Evolutionary conservation across 2,113 vertebrate genomes (phyloP), one percentile per base, ranked within the genome.

Genomic region (Rostratula benghalensis): DNA sequence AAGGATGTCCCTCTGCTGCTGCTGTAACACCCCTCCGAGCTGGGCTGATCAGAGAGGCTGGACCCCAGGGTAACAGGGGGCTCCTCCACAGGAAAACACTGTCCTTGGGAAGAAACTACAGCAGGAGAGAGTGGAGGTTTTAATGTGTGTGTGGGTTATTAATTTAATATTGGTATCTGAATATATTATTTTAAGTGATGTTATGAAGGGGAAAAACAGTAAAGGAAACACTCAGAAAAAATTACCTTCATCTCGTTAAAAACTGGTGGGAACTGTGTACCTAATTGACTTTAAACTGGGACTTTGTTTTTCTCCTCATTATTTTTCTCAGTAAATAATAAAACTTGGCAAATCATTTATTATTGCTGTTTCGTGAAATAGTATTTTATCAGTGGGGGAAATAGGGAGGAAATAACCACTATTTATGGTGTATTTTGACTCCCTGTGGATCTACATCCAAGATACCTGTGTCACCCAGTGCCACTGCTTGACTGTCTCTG

Each of bases 401-500:
- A 43, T 3, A 23, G 5, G 17, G 6, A 35, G 70, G 27, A 64
- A 39, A 45, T 27, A 60, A 39, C 41, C 3, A 13, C 33, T 4
- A 1, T 57, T 30, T 21, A 12, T 4, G 43, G 14, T 3, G 6
- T 25, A 28, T 7, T 6, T 25, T 6, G 53, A 19, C 20, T n/a
- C 53, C 33, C 22, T 41, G 20, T 2, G 59, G 70, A 5, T 13
- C 54, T 30, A 27, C 9, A 5, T 3, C 19, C 2, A 0, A 31
- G 27, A 33, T 10, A 3, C 1, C 0, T 4, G 33, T 30, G 31
- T 20, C 7, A 2, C 24, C 14, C 39, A 13, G 23, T 0, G 4
- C 17, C 10, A 19, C 37, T 35, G 39, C 50, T 33, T 9, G 1
- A 3, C 18, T 31, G 31, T 33, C 73, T n/a, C 67, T 5, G 48